Evolutionary conservation across 2,888 invertebrate species (phyloP).

Genomic region (Thysanoteuthis rhombus): DNA sequence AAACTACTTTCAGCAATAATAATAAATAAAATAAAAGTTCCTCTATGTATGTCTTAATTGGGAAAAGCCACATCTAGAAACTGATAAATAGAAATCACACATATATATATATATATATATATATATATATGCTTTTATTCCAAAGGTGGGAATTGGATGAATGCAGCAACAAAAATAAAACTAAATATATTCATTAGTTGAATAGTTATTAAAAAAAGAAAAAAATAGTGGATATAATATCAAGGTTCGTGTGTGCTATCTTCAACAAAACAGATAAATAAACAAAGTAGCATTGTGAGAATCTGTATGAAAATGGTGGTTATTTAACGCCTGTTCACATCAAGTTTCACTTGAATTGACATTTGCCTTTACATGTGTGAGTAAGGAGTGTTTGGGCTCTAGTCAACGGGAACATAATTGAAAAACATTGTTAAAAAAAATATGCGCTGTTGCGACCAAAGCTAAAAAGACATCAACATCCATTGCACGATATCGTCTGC

Average conservation of each 20-base stretch:
- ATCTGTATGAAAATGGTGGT: neutral
- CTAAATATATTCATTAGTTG: neutral
- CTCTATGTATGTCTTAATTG: neutral
- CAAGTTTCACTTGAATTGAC: neutral
- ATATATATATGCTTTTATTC: neutral
- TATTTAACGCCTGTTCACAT: neutral
- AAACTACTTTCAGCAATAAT: neutral
- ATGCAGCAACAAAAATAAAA: neutral
- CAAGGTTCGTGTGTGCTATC: neutral
- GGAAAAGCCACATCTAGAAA: neutral
- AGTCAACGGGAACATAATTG: neutral
- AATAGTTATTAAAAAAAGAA: neutral
- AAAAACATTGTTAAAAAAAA: neutral
- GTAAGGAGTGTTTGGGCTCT: neutral
- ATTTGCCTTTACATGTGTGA: neutral
- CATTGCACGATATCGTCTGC: conserved; percentile 12
- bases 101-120: too few species aligned
- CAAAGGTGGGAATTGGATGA: neutral
- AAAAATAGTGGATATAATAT: neutral
- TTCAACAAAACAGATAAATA: neutral
- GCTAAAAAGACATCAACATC: neutral
- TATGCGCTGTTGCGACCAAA: neutral
- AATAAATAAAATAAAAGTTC: neutral
- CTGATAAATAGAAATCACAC: neutral
- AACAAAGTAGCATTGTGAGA: neutral